These are phyloP conservation scores for Hypsibius dujardini DNA, from an alignment of 1,140 invertebrate genomes.

Conservation along the genomic window DNA sequence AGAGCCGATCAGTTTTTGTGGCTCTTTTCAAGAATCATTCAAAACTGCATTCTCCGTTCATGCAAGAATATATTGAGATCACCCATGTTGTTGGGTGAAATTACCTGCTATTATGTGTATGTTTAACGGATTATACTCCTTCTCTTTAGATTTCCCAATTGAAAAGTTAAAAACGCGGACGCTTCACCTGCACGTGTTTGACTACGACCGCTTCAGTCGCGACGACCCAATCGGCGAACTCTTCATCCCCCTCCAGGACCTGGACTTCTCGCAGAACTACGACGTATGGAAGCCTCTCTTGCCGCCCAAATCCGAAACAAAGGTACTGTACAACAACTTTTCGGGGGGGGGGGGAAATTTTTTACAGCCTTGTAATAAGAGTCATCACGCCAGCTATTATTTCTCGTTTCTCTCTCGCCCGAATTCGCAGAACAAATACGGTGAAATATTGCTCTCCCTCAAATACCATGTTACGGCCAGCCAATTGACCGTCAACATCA, in stretches of 20 bases:
- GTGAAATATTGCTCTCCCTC: constrained; percentile 68
- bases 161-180: constrained; percentile 77
- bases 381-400: too few species aligned
- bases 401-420: too few species aligned
- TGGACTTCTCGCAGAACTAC: constrained; percentile 6
- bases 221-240: constrained; percentile 93
- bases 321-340: background rate
- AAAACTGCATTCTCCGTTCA: too few species aligned
- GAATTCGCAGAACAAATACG: constrained; percentile 49
- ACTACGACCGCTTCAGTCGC: constrained; percentile 80
- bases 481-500: constrained; percentile 60
- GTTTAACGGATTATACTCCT: constrained; percentile 21
- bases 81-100: too few species aligned
- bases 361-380: too few species aligned
- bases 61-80: too few species aligned
- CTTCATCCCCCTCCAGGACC: constrained; percentile 54
- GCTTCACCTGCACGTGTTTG: constrained; percentile 79
- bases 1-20: too few species aligned
- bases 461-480: constrained; percentile 72
- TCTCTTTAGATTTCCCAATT: constrained; percentile 56
- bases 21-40: too few species aligned
- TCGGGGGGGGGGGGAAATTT: too few species aligned
- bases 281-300: constrained; percentile 1
- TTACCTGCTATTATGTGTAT: too few species aligned
- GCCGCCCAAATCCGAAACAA: constrained; percentile 1